Evolutionary conservation across 2,797 vertebrate species (phyloP), one percentile per base, ranked within the genome.

Genomic region (Paramormyrops hopkinsi): DNA sequence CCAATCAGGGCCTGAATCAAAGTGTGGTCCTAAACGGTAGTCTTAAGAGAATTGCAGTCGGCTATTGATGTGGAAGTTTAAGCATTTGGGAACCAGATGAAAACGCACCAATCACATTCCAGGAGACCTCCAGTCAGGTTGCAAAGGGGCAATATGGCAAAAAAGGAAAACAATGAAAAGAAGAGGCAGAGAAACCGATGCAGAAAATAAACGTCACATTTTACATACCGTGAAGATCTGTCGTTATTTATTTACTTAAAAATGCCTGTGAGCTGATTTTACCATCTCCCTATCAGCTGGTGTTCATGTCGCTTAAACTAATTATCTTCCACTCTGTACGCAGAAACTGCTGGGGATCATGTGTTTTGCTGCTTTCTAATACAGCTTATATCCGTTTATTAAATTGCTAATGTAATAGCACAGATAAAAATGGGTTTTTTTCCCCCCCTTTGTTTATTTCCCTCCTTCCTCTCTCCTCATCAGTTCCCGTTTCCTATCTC

Each of bases 351-450:
- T 51, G 7, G 51, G 53, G 33, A 89, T 37, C 25, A 11, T 4
- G 25, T 83, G 76, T 88, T 50, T 59, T 82, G 65, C 22, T 88
- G 86, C 46, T 79, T 87, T 29, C 62, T 69, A 37, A 86, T 86
- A 51, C 83, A 85, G 25, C 83, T 85, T 53, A 85, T 51, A 85
- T 44, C 69, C 9, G 62, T 79, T 87, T 82, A 48, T 79, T 44
- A 51, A 76, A 89, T 76, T 87, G 50, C 50, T 76, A 79, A 89
- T 89, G 59, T 6, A 87, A 88, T 48, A 33, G 51, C 22, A 54
- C 54, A 41, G 73, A 41, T 56, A 59, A 33, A 87, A 76, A 54
- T 1, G 25, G n/a, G n/a, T 33, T 11, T 12, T 62, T 25, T 65
- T 62, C 3, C 0, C 19, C 54, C n/a, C 12, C 29, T 41, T 76